Evolutionary conservation across 2,113 vertebrate species (phyloP), one percentile per base, ranked within the genome.

Genomic region (Maccullochella peelii): DNA sequence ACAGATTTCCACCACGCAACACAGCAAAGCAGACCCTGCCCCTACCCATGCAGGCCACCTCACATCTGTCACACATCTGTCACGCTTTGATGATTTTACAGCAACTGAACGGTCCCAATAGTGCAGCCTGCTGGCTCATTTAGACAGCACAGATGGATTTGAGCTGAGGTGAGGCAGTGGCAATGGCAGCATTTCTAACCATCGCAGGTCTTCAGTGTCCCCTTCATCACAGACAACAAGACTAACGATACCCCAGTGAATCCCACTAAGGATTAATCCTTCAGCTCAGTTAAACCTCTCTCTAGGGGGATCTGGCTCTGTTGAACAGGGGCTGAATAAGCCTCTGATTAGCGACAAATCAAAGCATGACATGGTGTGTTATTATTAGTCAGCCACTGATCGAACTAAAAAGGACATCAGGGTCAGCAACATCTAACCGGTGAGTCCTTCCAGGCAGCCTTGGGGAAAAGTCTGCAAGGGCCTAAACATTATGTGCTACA

Each of bases 11-110:
- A 77, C 30, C 33, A 54, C 5, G 25, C 42, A 75, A 42, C 59
- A 42, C 36, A 5, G 58, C 62, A 84, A 59, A 71, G 55, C 36
- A 78, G 68, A 74, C 23, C 38, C 38, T 55, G 67, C 44, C 79
- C 82, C 25, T 33, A 72, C 67, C 33, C 38, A 33, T 33, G 33
- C 33, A 4, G 16, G 82, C 74, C 62, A 42, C 25, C 73, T 66
- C 79, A 77, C 89, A 92, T 90, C 90, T 89, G 90, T 84, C 83
- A 82, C 79, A 87, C 86, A 88, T 87, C 90, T 91, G 90, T 72
- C 61, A 47, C 0, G 54, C 30, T 79, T 81, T 70, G 54, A 81
- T 79, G 58, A 74, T 58, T 84, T 84, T 57, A 83, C 77, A 82
- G 61, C 42, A 49, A 20, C 50, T 4, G 11, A 47, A 58, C 55